Conservation (phyloP, 2,797 vertebrate species). For the Schizopygopsis pylzovi region DNA sequence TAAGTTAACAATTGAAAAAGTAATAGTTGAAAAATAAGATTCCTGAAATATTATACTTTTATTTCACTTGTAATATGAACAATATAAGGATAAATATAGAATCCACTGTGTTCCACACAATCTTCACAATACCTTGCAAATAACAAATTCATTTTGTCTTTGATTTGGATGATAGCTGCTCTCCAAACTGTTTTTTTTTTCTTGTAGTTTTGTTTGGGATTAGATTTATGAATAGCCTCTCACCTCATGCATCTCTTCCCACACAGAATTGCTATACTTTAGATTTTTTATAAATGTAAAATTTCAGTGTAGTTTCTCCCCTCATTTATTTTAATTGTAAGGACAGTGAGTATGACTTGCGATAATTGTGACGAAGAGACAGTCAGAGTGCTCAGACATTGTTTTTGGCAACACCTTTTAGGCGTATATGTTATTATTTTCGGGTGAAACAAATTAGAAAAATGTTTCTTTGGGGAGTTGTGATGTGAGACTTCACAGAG, state of each 20-base stretch:
- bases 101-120: neutral
- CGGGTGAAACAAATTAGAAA: neutral
- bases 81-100: neutral
- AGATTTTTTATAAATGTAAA: neutral
- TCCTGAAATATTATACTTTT: neutral
- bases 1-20: neutral
- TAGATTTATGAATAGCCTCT: neutral
- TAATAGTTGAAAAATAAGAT: neutral
- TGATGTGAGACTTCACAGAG: neutral
- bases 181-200: neutral
- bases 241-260: neutral
- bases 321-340: neutral
- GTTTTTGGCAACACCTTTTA: neutral
- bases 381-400: neutral
- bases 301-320: neutral
- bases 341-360: neutral
- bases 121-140: neutral
- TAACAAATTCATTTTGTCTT: neutral
- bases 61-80: neutral
- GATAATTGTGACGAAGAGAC: slow-evolving; percentile 18
- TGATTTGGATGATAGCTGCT: neutral
- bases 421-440: neutral
- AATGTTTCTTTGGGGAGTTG: neutral
- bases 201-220: neutral
- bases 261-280: neutral